Percentiles rank a stretch among this genome's conserved stretches.
These are phyloP conservation scores for Corbicula japonica DNA, from an alignment of 2,888 invertebrate genomes.

Conservation along the genomic window DNA sequence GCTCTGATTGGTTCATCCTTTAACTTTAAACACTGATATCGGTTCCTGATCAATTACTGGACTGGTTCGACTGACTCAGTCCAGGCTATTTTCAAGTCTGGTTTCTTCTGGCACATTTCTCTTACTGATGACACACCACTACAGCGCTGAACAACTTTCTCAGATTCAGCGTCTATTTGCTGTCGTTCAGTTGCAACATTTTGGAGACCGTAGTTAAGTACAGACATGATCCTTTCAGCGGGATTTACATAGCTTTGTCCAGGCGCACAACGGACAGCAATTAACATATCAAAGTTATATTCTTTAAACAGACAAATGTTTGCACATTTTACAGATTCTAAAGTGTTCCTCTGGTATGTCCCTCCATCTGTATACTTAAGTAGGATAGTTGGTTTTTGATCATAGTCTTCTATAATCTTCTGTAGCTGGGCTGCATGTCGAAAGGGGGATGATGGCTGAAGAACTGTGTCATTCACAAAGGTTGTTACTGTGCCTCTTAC, in stretches of 20 bases:
- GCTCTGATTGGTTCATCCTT: slow-evolving; percentile 20
- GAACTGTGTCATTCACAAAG: slow-evolving; percentile 44
- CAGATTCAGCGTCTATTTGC: slow-evolving; percentile 3
- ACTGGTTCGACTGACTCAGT: slow-evolving; percentile 30
- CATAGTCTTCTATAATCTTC: slow-evolving; percentile 2
- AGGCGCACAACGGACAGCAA: slow-evolving; percentile 43
- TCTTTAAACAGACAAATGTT: slow-evolving; percentile 39
- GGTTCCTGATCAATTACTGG: slow-evolving; percentile 14
- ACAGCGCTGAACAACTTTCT: slow-evolving; percentile 12
- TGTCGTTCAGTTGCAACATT: slow-evolving; percentile 28
- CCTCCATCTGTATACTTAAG: slow-evolving; percentile 44
- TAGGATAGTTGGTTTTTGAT: slow-evolving; percentile 2
- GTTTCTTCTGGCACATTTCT: background rate
- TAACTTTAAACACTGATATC: slow-evolving; percentile 23
- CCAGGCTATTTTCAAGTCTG: slow-evolving; percentile 18
- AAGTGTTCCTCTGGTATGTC: slow-evolving; percentile 38
- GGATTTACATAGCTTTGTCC: slow-evolving; percentile 58
- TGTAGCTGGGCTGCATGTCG: slow-evolving; percentile 31
- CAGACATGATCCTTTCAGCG: slow-evolving; percentile 47
- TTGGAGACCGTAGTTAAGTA: slow-evolving; percentile 45
- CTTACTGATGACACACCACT: slow-evolving; percentile 14
- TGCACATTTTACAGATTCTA: slow-evolving; percentile 42
- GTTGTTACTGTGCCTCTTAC: slow-evolving; percentile 33
- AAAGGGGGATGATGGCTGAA: slow-evolving; percentile 37
- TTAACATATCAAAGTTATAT: slow-evolving; percentile 39